Evolutionary conservation across 2,797 vertebrate species (phyloP).

Genomic region (Lemur catta): DNA sequence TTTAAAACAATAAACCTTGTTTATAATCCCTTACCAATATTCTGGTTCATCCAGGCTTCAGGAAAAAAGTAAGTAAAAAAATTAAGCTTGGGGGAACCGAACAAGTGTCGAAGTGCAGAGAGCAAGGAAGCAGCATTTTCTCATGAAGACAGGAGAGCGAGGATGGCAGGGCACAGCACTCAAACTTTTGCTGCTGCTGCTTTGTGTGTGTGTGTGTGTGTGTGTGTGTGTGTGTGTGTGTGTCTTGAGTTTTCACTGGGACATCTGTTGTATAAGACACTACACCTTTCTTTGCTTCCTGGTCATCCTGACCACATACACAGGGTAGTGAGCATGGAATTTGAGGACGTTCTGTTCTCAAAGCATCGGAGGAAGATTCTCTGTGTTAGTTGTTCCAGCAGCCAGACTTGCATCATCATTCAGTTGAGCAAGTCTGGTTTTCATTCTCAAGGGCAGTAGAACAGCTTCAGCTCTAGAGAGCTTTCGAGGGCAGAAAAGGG

Average conservation of each 20-base stretch:
- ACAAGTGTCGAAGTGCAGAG: background rate
- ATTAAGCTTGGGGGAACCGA: background rate
- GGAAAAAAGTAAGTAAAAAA: background rate
- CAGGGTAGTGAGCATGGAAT: background rate
- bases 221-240: background rate
- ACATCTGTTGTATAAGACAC: background rate
- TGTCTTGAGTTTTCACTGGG: background rate
- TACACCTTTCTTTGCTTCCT: background rate
- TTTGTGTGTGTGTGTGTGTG: no score
- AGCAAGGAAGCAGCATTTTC: background rate
- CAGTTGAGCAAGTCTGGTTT: background rate
- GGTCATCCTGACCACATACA: background rate
- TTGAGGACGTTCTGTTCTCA: background rate
- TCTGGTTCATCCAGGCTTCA: background rate
- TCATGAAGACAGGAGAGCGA: background rate
- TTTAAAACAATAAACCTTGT: background rate
- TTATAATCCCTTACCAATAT: background rate
- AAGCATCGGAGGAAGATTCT: conserved; percentile 20
- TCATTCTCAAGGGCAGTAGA: background rate
- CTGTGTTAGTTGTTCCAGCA: background rate
- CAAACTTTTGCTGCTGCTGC: background rate
- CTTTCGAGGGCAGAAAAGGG: background rate
- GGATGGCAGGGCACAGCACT: background rate
- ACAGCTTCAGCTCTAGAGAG: fast-evolving
- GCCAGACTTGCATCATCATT: conserved; percentile 27